These are phyloP conservation scores for Pseudorectes ferrugineus DNA, from an alignment of 2,113 vertebrate species.

Conservation along the genomic window DNA sequence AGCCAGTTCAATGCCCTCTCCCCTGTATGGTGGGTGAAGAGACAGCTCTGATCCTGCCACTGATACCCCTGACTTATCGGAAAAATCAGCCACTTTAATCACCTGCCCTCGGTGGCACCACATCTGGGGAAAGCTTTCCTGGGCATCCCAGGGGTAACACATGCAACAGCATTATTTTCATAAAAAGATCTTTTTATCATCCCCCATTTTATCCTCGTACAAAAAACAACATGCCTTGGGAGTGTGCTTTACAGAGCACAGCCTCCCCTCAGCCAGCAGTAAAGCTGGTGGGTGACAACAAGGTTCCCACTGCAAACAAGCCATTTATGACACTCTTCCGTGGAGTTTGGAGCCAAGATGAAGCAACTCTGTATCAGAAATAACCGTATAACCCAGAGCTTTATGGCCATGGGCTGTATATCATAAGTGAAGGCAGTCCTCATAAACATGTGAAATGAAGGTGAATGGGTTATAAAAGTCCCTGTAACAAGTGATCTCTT, in stretches of 20 bases:
- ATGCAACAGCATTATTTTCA: neutral
- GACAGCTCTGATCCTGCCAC: neutral
- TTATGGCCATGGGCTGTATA: slow-evolving; percentile 73
- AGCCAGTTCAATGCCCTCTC: fast-evolving
- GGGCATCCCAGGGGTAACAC: fast-evolving
- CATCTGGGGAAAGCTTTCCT: neutral
- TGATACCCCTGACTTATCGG: fast-evolving
- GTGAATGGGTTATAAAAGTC: slow-evolving; percentile 77
- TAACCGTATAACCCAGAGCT: slow-evolving; percentile 68
- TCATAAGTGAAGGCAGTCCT: slow-evolving; percentile 72
- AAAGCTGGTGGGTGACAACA: slow-evolving; percentile 29
- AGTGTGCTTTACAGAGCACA: neutral
- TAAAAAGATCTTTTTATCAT: neutral
- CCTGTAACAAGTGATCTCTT: slow-evolving; percentile 72
- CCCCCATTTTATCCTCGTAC: fast-evolving
- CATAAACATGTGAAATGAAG: slow-evolving; percentile 78
- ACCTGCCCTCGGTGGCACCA: neutral
- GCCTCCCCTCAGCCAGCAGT: slow-evolving; percentile 26
- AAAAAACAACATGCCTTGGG: neutral
- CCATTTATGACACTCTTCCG: slow-evolving; percentile 74
- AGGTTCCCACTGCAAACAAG: slow-evolving; percentile 61
- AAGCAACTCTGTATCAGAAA: slow-evolving; percentile 74
- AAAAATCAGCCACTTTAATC: neutral
- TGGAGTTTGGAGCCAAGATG: slow-evolving; percentile 76
- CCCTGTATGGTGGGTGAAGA: neutral